Base-by-base conservation (phyloP, 1,140 invertebrate genomes). In the Adelges cooleyi region DNA sequence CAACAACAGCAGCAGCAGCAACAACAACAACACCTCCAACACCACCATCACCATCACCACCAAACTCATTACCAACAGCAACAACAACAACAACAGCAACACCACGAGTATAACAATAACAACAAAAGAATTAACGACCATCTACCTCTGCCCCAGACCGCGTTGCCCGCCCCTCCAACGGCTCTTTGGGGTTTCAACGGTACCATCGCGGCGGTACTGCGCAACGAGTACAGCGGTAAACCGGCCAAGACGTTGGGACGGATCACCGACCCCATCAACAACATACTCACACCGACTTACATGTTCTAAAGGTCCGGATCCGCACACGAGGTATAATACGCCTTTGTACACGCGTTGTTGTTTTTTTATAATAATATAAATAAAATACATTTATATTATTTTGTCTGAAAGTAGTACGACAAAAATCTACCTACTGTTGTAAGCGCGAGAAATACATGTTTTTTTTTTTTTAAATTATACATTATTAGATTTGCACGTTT, bases 261-360 rank as follows among this genome's bases (percentile, higher is more conserved):
- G 11, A 62, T 62, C 6, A 62, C 56, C 42, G 56, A 62, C 23
- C 56, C 56, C n/a, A 62, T 62, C 40, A 62, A 62, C 56, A 62
- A 62, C 25, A 62, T 62, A n/a, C 40, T 62, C 17, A 62, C 56
- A 42, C 56, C 56, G 9, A 62, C 56, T n/a, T 62, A 62, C 18
- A 62, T 62, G 56, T 62, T 62, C 11, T 62, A 18, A 62, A n/a
- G 38, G 40, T 15, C 20, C 2, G 40, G 11, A 44, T n/a, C n/a
- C 11, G n/a, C 5, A 8, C 10, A 44, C 40, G 40, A 4, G 15
- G 29, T n/a, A n/a, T n/a, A n/a, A n/a, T n/a, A n/a, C n/a, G n/a
- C n/a, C n/a, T n/a, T n/a, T n/a, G n/a, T 5, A 33, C 29, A 33
- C 29, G 11, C 29, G 29, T 11, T 33, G 29, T n/a, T n/a, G n/a